Base-by-base conservation (phyloP, 2,797 vertebrate genomes). In the Myotis pilosus region DNA sequence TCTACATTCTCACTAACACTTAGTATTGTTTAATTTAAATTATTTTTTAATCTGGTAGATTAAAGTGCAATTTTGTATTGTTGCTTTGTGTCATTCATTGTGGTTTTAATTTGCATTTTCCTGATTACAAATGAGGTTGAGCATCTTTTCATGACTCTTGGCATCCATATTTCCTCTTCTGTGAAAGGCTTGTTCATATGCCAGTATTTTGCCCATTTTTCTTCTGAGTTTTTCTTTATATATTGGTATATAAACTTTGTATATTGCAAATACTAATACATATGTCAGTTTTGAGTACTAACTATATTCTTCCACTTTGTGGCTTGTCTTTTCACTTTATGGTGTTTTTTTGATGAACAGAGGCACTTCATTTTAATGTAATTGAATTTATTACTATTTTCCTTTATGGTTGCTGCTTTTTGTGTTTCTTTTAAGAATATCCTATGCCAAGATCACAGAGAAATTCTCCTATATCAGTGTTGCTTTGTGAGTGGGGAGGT, bases 71-170 rank as follows among this genome's bases (percentile, higher is more conserved):
- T 83, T 33, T 66, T 10, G 3, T 79, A 28, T 49, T 95, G 33
- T 9, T 91, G 17, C 60, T 78, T 17, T 25, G 13, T 49, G 47
- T 87, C 64, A 87, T 66, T 84, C 79, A 44, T 17, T 57, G 28
- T 85, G 68, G 55, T 83, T 94, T 94, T 92, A 36, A 79, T 55
- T 89, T 92, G 47, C 88, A 71, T 72, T 72, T 93, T 68, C 30
- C n/a, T 36, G 74, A 83, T 71, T 86, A 36, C 19, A 49, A 76
- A 91, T 80, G 69, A 94, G 28, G 19, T 23, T 95, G 69, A 81
- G 4, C 53, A 96, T 71, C 10, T 82, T 89, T 88, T 89, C 85
- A 86, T 25, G 20, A 83, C 69, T 66, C 47, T 83, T 79, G 76
- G 60, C n/a, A 87, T 91, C 78, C 57, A 91, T 19, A 68, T 91